phyloP scores from a whole-genome alignment of 2,113 vertebrate genomes.

The Stictonetta naevosa region DNA sequence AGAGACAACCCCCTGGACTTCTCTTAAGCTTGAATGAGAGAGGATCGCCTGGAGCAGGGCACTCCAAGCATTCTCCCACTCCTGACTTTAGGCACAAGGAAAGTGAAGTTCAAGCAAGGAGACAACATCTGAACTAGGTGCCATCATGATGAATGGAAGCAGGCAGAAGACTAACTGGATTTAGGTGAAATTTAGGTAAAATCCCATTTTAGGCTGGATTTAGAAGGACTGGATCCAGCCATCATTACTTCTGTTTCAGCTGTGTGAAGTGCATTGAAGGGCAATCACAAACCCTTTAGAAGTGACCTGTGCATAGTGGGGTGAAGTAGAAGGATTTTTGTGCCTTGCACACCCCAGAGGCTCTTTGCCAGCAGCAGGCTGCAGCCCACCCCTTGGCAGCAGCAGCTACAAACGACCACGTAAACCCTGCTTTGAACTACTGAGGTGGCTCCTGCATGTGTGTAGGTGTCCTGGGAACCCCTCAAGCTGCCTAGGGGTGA shows the following conservation, averaged over 20 bases:
- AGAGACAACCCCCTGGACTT: not conserved
- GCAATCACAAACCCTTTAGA: not conserved
- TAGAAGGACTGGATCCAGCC: not conserved
- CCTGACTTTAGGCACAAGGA: not conserved
- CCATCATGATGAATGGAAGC: not conserved
- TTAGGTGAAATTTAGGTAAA: not conserved
- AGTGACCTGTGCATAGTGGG: accelerated
- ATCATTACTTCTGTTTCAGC: not conserved
- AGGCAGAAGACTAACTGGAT: not conserved
- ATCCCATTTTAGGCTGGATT: not conserved
- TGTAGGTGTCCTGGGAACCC: not conserved
- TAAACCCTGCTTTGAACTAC: not conserved
- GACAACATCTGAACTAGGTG: not conserved
- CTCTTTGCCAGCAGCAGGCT: not conserved
- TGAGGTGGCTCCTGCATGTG: accelerated
- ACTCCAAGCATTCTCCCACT: not conserved
- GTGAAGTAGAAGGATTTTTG: not conserved
- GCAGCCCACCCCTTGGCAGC: not conserved
- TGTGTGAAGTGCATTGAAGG: not conserved
- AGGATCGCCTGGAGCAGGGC: not conserved
- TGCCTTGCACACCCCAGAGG: not conserved
- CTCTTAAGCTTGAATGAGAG: not conserved
- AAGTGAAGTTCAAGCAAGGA: not conserved
- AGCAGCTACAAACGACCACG: accelerated
- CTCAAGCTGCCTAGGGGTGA: not conserved